Conservation (phyloP, 2,797 vertebrate genomes). For the Glyptemys insculpta region DNA sequence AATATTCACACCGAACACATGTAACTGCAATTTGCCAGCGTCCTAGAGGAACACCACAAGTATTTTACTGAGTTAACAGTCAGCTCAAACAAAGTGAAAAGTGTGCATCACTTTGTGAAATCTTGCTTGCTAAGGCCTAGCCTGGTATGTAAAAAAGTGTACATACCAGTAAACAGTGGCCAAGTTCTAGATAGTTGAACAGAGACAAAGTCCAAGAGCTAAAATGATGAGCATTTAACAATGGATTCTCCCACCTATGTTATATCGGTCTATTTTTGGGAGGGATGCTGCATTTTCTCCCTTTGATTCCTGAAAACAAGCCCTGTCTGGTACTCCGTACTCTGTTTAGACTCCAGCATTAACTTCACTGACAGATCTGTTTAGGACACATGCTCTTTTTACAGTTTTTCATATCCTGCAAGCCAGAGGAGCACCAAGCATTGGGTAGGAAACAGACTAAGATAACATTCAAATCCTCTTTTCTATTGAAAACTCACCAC, state of each 20-base stretch:
- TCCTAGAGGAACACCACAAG: neutral
- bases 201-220: accelerated
- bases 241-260: accelerated
- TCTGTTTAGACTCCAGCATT: conserved; percentile 22
- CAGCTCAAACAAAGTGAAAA: neutral
- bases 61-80: neutral
- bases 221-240: accelerated
- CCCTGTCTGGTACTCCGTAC: neutral
- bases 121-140: accelerated
- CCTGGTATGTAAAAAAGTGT: accelerated
- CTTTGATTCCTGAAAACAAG: neutral
- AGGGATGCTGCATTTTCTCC: neutral
- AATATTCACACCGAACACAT: neutral
- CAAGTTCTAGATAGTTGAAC: accelerated
- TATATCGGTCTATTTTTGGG: accelerated
- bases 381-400: neutral
- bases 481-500: neutral
- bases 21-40: neutral
- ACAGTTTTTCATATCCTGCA: neutral
- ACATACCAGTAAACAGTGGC: accelerated
- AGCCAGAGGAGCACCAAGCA: neutral
- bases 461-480: neutral
- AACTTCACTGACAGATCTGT: neutral
- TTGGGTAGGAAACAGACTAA: neutral
- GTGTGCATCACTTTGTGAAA: accelerated